Conservation (phyloP, 2,113 vertebrate species). For the Fulica atra region DNA sequence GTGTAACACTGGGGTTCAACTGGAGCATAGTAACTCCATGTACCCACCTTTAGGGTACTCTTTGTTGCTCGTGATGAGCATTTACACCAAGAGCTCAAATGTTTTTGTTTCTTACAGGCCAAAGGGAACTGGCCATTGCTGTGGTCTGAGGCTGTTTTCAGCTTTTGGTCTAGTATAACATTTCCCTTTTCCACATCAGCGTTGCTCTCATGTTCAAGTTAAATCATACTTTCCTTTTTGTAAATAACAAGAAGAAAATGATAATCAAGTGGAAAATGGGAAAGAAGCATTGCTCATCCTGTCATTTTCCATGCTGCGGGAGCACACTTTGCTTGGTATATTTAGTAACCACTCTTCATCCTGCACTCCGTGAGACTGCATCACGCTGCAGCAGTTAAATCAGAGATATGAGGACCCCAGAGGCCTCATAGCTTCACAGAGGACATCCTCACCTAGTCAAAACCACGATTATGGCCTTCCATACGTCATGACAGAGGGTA, state of each 20-base stretch:
- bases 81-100: background rate
- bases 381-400: background rate
- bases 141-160: background rate
- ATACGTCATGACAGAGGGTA: background rate
- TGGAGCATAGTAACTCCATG: background rate
- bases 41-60: background rate
- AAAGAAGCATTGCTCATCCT: background rate
- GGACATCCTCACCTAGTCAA: background rate
- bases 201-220: background rate
- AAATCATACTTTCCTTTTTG: background rate
- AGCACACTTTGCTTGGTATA: background rate
- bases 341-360: background rate
- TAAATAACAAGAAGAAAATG: background rate
- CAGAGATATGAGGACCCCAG: background rate
- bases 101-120: background rate
- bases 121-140: background rate
- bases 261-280: background rate
- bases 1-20: background rate
- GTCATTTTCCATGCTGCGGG: background rate
- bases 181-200: background rate
- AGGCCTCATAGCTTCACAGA: background rate
- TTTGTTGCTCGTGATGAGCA: background rate
- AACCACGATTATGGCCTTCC: background rate
- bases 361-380: background rate
- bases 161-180: background rate